Base-by-base conservation (phyloP, 2,113 vertebrate genomes). In the Anarhynchus alexandrinus region DNA sequence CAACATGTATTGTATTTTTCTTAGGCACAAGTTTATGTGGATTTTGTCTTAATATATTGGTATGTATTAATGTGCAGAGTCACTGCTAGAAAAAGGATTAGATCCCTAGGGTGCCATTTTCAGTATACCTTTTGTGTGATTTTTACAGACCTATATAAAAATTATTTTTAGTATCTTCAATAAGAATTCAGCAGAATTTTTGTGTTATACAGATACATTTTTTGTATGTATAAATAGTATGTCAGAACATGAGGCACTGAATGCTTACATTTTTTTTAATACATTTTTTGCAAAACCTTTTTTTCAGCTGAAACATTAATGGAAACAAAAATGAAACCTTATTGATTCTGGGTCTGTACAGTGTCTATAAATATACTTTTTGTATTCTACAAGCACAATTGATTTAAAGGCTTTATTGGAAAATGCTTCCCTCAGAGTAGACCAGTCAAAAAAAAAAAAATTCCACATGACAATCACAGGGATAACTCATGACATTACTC, bases 41-140 rank as follows among this genome's bases (percentile, higher is more conserved):
- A 88, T 96, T 91, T 94, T 95, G 12, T 87, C 71, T 89, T 95
- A 87, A 88, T 87, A 90, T 88, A n/a, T 96, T 94, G 58, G 61
- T 94, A 49, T 90, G 67, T 96, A 64, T 93, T 93, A 81, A 93
- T 92, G 82, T 97, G 87, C 91, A 95, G 77, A 97, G 89, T 97
- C 88, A 97, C 92, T 96, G 82, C 76, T 92, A 91, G 65, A 89
- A 93, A 82, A 88, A 90, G 52, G 80, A 90, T 65, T 93, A 79
- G 93, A 76, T 96, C 70, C 90, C 89, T 93, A 40, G 61, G 90
- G 67, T 98, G 89, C 94, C 93, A 95, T 97, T 96, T 98, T 92
- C 67, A 97, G 88, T 61, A 85, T 93, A 86, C 40, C 95, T 97
- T 97, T 83, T 97, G 57, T 64, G 90, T 86, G 91, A 86, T 94